These are phyloP conservation scores for Crotalus helleri DNA, from an alignment of 2,113 vertebrate genomes.

Conservation along the genomic window DNA sequence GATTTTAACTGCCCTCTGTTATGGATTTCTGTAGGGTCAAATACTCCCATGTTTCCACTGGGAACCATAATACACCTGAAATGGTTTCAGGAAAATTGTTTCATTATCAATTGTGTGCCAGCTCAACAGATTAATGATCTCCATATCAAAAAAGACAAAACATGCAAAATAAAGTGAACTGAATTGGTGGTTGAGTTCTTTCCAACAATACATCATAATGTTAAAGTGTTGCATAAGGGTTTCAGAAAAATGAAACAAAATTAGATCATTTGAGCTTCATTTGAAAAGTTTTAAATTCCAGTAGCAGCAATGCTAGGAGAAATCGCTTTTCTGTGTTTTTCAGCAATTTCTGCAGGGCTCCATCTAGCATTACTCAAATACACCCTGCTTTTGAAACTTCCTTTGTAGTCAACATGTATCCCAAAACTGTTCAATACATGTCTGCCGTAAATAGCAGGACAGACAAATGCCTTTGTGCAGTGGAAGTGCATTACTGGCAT, in stretches of 20 bases:
- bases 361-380: not conserved
- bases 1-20: slow-evolving; percentile 95
- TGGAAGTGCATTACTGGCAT: not conserved
- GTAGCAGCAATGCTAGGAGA: not conserved
- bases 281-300: not conserved
- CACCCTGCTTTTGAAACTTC: not conserved
- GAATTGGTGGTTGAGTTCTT: not conserved
- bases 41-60: slow-evolving; percentile 96
- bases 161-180: not conserved
- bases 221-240: not conserved
- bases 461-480: no score
- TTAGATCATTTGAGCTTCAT: not conserved
- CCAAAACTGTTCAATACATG: not conserved
- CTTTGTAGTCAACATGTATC: no score
- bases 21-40: slow-evolving; percentile 98
- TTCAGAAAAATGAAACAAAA: not conserved
- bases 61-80: slow-evolving; percentile 90
- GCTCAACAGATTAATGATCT: not conserved
- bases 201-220: not conserved
- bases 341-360: not conserved
- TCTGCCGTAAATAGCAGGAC: not conserved
- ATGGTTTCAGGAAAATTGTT: slow-evolving; percentile 16
- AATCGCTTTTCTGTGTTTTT: not conserved
- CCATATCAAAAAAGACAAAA: not conserved
- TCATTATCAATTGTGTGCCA: not conserved